Percentiles rank a stretch among this genome's conserved stretches.
Evolutionary conservation across 2,797 vertebrate genomes (phyloP).

Genomic region (Pseudocheirus occidentalis): DNA sequence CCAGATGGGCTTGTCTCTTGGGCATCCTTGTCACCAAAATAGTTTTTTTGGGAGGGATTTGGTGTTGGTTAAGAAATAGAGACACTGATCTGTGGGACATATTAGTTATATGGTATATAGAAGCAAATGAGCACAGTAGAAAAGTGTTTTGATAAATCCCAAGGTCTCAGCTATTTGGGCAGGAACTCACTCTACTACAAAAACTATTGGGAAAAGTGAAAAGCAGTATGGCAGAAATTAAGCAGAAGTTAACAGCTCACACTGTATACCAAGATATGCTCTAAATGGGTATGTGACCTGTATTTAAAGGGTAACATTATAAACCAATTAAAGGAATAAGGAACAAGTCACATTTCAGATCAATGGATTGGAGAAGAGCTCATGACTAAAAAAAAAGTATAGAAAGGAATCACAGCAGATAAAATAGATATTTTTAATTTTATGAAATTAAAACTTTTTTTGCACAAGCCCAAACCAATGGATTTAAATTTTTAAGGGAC

Average conservation of each 20-base stretch:
- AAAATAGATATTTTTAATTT: neutral
- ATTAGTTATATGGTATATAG: neutral
- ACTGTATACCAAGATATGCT: neutral
- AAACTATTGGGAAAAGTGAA: neutral
- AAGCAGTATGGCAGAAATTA: neutral
- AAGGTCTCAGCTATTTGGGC: neutral
- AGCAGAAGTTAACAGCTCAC: neutral
- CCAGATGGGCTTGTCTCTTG: neutral
- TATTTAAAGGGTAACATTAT: neutral
- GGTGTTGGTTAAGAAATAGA: neutral
- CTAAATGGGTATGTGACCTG: neutral
- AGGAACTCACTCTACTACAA: neutral
- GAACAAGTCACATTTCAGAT: neutral
- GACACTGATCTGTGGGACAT: neutral
- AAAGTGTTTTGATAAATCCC: neutral
- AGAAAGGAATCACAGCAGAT: neutral
- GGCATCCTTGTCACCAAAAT: neutral
- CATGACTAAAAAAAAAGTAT: neutral
- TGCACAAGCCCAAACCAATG: neutral
- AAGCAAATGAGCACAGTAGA: neutral
- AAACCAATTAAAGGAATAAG: neutral
- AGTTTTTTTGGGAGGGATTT: neutral
- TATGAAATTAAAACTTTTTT: neutral
- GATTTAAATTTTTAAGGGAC: neutral
- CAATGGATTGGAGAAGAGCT: neutral